These are phyloP conservation scores for Aleiodes leptofemur DNA, from an alignment of 2,888 invertebrate species.

Conservation along the genomic window DNA sequence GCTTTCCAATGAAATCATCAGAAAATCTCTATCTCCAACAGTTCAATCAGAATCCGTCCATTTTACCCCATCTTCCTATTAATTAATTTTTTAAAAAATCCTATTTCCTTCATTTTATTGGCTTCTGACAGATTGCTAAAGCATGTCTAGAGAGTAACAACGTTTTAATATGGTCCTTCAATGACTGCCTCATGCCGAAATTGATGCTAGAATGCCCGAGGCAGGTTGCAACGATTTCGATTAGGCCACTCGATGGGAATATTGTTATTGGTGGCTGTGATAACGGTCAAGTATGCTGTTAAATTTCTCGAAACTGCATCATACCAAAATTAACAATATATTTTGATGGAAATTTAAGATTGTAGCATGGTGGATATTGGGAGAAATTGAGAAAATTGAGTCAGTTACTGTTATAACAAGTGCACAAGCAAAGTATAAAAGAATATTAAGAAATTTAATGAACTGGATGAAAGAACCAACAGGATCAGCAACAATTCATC, in stretches of 20 bases:
- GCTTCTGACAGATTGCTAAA: conserved; percentile 37
- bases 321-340: neutral
- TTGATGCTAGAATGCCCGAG: conserved; percentile 82
- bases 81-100: too few species aligned
- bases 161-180: conserved; percentile 86
- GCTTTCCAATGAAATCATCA: too few species aligned
- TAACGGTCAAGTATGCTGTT: conserved; percentile 78
- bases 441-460: conserved; percentile 80
- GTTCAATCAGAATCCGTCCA: too few species aligned
- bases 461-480: conserved; percentile 83
- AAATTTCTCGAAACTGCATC: neutral
- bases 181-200: conserved; percentile 83
- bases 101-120: neutral
- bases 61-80: too few species aligned
- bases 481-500: conserved; percentile 78
- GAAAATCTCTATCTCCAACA: too few species aligned
- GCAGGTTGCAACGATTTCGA: conserved; percentile 81
- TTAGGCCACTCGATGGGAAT: conserved; percentile 84
- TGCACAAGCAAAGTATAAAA: conserved; percentile 80
- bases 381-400: conserved; percentile 81
- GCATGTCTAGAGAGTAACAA: conserved; percentile 81
- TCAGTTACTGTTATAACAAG: conserved; percentile 79
- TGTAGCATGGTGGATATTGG: conserved; percentile 83
- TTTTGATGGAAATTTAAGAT: conserved; percentile 75
- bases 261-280: conserved; percentile 83